Conservation (phyloP, 2,113 vertebrate species). For the Calyptommatus sinebrachiatus region DNA sequence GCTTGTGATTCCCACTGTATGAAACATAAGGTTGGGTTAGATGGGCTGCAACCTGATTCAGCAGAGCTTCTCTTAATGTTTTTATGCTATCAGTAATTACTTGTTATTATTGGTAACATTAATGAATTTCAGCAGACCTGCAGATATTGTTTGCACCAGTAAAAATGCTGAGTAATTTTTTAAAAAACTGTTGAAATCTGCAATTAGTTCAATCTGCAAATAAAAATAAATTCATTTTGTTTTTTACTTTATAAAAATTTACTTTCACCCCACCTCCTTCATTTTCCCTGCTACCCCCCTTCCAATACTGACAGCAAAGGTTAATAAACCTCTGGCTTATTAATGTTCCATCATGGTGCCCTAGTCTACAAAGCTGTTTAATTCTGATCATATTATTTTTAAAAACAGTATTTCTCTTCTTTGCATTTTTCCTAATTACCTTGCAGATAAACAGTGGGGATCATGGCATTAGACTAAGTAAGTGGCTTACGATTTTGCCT, state of each 20-base stretch:
- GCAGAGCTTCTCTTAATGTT: too few species aligned
- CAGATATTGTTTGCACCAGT: not conserved
- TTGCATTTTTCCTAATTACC: constrained; percentile 75
- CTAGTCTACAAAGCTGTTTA: not conserved
- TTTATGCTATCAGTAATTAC: too few species aligned
- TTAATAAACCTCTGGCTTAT: not conserved
- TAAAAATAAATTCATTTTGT: not conserved
- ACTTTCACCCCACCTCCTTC: too few species aligned
- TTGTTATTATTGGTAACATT: not conserved
- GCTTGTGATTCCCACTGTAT: too few species aligned
- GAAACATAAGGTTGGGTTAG: too few species aligned
- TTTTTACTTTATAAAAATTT: not conserved
- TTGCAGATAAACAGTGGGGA: constrained; percentile 76
- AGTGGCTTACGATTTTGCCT: constrained; percentile 70
- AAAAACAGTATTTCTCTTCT: constrained; percentile 60
- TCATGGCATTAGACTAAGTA: constrained; percentile 72
- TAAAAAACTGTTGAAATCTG: too few species aligned
- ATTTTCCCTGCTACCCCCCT: not conserved
- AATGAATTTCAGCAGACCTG: too few species aligned
- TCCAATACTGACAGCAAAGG: not conserved
- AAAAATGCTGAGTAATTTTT: not conserved
- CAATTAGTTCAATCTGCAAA: not conserved
- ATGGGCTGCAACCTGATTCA: too few species aligned
- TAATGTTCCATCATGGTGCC: constrained; percentile 13
- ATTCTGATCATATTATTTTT: constrained; percentile 57